Conservation (phyloP, 1,140 invertebrate species). For the Meteorus sp. region DNA sequence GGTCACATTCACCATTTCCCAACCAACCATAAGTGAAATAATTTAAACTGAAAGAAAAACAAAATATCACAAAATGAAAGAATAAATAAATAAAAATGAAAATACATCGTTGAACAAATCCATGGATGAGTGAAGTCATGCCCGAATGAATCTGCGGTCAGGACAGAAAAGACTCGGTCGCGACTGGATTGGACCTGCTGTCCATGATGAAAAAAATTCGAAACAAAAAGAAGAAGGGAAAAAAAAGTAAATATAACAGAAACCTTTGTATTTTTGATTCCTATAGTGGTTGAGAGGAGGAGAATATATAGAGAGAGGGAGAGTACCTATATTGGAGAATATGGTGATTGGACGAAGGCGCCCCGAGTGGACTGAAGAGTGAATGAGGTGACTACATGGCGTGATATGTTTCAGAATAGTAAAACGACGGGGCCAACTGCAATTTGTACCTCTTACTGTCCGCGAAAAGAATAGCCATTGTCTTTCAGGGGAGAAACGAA, state of each 20-base stretch:
- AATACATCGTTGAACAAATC: constrained; percentile 16
- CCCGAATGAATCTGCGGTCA: constrained; percentile 14
- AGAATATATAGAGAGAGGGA: too few species aligned
- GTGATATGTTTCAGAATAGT: too few species aligned
- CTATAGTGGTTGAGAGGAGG: neutral
- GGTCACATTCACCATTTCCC: too few species aligned
- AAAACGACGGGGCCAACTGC: constrained; percentile 48
- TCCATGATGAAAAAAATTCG: neutral
- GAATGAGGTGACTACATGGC: constrained; percentile 18
- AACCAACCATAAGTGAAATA: too few species aligned
- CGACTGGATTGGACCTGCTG: constrained; percentile 4
- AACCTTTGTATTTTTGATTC: constrained; percentile 12
- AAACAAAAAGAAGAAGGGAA: neutral
- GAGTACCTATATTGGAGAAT: too few species aligned
- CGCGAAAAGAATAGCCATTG: constrained; percentile 57
- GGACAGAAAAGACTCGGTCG: too few species aligned
- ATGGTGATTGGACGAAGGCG: neutral
- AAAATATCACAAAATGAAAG: too few species aligned
- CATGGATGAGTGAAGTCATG: constrained; percentile 17
- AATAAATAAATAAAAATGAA: too few species aligned
- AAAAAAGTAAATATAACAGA: constrained; percentile 3
- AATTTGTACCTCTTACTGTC: constrained; percentile 61
- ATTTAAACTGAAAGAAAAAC: too few species aligned
- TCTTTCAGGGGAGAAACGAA: constrained; percentile 59
- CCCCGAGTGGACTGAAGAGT: constrained; percentile 17